Conservation (phyloP, 1,140 invertebrate species). For the Drosophila nikananu region DNA sequence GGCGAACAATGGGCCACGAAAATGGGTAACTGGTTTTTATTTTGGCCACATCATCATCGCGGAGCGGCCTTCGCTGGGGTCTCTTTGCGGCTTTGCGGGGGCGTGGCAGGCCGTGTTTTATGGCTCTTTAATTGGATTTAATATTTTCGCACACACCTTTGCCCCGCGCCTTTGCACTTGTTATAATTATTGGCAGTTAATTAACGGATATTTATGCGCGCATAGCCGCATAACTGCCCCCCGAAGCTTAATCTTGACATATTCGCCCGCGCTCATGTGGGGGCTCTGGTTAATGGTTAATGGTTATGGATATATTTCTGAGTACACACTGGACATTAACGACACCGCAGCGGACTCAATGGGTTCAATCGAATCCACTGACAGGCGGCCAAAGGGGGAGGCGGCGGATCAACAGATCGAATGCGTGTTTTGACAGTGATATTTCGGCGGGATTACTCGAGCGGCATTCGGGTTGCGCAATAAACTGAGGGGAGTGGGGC, state of each 20-base stretch:
- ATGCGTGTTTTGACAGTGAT: constrained; percentile 37
- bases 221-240: constrained; percentile 75
- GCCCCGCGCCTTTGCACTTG: constrained; percentile 56
- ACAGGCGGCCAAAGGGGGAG: constrained; percentile 29
- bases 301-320: constrained; percentile 17
- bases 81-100: constrained; percentile 54
- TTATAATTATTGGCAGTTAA: constrained; percentile 70
- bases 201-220: constrained; percentile 61
- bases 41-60: constrained; percentile 66
- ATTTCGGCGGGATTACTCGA: constrained; percentile 30
- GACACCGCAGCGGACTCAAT: constrained; percentile 17
- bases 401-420: constrained; percentile 25
- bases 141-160: constrained; percentile 62
- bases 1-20: constrained; percentile 47
- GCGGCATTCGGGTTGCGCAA: constrained; percentile 28
- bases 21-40: constrained; percentile 46
- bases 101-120: constrained; percentile 58
- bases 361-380: constrained; percentile 41
- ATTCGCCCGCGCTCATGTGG: constrained; percentile 56
- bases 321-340: constrained; percentile 10
- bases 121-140: constrained; percentile 78
- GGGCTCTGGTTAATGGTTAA: constrained; percentile 1
- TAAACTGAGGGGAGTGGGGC: constrained; percentile 4
- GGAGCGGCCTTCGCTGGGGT: constrained; percentile 51
- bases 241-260: constrained; percentile 86